phyloP scores from a whole-genome alignment of 2,888 invertebrate species.

The Callosobruchus maculatus region DNA sequence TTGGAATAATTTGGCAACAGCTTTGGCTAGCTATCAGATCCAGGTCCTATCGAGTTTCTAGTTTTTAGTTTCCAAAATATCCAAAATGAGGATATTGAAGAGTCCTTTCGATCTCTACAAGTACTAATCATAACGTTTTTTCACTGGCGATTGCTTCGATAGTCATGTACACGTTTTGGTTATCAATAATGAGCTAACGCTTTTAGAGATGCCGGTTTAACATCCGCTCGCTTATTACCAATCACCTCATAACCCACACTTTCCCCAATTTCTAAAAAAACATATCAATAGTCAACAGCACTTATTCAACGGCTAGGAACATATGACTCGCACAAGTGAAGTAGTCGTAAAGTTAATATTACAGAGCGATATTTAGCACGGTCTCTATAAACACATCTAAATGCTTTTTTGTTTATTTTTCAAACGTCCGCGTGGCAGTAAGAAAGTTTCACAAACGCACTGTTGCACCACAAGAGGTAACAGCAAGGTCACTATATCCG shows the following conservation, averaged over 20 bases:
- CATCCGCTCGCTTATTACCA: background rate
- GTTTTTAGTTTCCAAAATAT: too few relatives aligned
- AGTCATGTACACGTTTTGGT: background rate
- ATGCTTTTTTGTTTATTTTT: constrained; percentile 19
- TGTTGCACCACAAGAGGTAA: background rate
- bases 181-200: background rate
- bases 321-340: constrained; percentile 41
- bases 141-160: background rate
- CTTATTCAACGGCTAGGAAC: constrained; percentile 43
- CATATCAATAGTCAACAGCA: constrained; percentile 41
- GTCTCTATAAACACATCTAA: constrained; percentile 36
- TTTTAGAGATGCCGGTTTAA: background rate
- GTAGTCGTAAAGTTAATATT: background rate
- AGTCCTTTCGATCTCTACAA: too few relatives aligned
- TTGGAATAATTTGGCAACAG: too few relatives aligned
- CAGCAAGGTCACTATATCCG: background rate
- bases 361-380: background rate
- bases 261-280: constrained; percentile 30
- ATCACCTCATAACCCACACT: background rate
- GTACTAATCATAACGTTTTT: background rate
- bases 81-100: too few relatives aligned
- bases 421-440: background rate
- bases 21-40: too few relatives aligned
- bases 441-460: background rate
- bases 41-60: too few relatives aligned